Percentiles rank a stretch among this genome's conserved stretches.
These are phyloP conservation scores for Spodoptera littoralis DNA, from an alignment of 2,888 invertebrate genomes.

Conservation along the genomic window DNA sequence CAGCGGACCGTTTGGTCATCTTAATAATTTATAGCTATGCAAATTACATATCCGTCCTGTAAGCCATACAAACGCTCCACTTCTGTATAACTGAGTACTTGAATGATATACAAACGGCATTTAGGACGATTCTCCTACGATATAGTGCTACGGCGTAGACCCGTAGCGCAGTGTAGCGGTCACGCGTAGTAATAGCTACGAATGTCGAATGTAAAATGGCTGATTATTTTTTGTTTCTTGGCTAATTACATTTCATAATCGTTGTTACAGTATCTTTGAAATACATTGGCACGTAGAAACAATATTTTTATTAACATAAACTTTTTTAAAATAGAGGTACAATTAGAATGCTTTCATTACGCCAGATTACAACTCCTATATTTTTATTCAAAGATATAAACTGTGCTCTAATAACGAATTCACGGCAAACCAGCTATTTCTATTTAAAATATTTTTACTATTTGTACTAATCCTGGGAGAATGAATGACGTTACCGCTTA, in stretches of 20 bases:
- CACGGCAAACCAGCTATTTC: background rate
- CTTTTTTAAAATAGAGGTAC: too few species aligned
- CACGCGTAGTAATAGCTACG: background rate
- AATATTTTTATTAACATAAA: too few species aligned
- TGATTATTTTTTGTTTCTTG: too few species aligned
- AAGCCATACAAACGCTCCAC: slow-evolving; percentile 30
- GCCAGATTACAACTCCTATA: too few species aligned
- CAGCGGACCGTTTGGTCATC: slow-evolving; percentile 71
- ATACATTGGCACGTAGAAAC: too few species aligned
- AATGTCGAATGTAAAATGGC: background rate
- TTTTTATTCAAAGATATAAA: too few species aligned
- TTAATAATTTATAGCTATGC: slow-evolving; percentile 77
- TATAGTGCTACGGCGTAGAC: slow-evolving; percentile 11
- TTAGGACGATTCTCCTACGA: slow-evolving; percentile 16
- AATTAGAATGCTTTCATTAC: too few species aligned
- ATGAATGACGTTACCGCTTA: slow-evolving; percentile 14
- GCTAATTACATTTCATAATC: too few species aligned
- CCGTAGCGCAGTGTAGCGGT: slow-evolving; percentile 20
- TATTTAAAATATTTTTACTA: slow-evolving; percentile 10
- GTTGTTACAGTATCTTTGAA: too few species aligned
- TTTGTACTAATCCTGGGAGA: slow-evolving; percentile 7
- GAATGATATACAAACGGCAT: slow-evolving; percentile 11
- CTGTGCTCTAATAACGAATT: too few species aligned
- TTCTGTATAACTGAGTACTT: slow-evolving; percentile 17
- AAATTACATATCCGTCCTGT: slow-evolving; percentile 72